Evolutionary conservation across 2,888 invertebrate species (phyloP).

Genomic region (Trilocha varians): DNA sequence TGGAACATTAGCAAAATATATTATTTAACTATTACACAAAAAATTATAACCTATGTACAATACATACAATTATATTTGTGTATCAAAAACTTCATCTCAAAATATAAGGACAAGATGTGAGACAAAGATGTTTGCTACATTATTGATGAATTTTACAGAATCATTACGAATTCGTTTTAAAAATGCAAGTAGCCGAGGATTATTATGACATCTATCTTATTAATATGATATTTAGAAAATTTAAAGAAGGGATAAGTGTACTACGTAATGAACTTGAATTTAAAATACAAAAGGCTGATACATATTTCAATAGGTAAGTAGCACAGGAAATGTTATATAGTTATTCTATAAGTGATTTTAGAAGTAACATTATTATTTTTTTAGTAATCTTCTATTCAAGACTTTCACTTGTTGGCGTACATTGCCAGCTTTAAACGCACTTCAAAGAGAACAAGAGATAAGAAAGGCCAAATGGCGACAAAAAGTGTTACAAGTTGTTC

Average conservation of each 20-base stretch:
- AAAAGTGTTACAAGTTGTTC: constrained; percentile 80
- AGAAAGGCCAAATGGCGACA: constrained; percentile 80
- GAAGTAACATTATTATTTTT: no score
- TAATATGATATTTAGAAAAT: constrained; percentile 63
- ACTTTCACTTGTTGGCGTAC: constrained; percentile 74
- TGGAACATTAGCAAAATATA: no score
- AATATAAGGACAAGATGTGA: no score
- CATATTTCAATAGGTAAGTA: constrained; percentile 67
- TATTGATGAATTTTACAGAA: constrained; percentile 37
- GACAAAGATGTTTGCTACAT: no score
- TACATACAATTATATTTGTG: no score
- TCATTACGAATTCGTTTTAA: constrained; percentile 55
- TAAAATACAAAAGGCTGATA: constrained; percentile 56
- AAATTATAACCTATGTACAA: no score
- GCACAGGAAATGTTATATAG: no score
- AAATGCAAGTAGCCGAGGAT: constrained; percentile 81
- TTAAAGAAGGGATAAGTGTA: constrained; percentile 54
- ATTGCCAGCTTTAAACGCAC: constrained; percentile 75
- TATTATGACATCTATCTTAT: constrained; percentile 77
- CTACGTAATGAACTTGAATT: constrained; percentile 57
- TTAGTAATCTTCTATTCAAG: constrained; percentile 54
- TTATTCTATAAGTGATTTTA: no score
- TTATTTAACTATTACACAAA: no score
- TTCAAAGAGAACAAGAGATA: constrained; percentile 78
- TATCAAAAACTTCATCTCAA: no score